Evolutionary conservation across 2,888 invertebrate species (phyloP).

Genomic region (Orthosia gothica): DNA sequence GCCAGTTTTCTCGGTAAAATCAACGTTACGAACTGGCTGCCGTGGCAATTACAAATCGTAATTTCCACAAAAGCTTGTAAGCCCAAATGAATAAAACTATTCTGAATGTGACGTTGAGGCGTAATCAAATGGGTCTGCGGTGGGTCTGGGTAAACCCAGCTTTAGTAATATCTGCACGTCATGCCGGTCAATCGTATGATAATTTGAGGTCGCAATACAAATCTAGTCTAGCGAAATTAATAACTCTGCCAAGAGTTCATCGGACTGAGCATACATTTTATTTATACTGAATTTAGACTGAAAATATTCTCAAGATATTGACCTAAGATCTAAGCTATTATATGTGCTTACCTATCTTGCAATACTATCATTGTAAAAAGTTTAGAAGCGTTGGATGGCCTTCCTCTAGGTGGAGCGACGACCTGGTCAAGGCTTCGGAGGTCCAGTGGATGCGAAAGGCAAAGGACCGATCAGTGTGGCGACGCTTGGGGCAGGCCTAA

Average conservation of each 20-base stretch:
- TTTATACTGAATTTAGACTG: not conserved
- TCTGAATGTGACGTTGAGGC: constrained; percentile 32
- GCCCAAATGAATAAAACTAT: constrained; percentile 36
- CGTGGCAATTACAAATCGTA: constrained; percentile 26
- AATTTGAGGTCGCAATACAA: constrained; percentile 41
- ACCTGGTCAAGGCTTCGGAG: no score
- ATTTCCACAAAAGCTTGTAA: constrained; percentile 40
- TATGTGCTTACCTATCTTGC: not conserved
- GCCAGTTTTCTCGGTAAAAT: constrained; percentile 3
- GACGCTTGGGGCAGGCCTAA: no score
- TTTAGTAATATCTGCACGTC: constrained; percentile 43
- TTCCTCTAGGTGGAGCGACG: no score
- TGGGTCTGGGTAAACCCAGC: constrained; percentile 47
- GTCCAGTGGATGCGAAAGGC: no score
- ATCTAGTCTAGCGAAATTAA: constrained; percentile 40
- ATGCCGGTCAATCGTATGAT: constrained; percentile 37
- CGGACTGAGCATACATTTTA: constrained; percentile 2
- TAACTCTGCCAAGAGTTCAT: constrained; percentile 27
- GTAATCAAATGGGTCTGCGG: constrained; percentile 50
- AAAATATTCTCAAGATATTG: not conserved
- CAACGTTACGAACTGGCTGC: constrained; percentile 13
- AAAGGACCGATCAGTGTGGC: no score
- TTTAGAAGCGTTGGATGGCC: no score
- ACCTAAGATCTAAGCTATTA: not conserved
- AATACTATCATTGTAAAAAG: constrained; percentile 1